Base-by-base conservation (phyloP, 2,888 invertebrate species). In the Pecten maximus region DNA sequence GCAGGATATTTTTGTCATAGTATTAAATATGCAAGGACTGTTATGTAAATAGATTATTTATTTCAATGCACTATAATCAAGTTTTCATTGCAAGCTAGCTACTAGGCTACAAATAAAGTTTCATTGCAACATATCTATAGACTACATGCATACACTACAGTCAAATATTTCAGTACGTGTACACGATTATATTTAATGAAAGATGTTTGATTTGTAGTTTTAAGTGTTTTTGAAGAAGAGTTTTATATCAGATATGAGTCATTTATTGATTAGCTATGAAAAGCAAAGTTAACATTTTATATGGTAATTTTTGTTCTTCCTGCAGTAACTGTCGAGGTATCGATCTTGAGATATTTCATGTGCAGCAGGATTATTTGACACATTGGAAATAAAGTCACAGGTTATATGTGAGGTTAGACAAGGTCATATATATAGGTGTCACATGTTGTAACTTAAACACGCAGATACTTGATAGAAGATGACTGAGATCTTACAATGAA, bases 271-370 rank as follows among this genome's bases (percentile, higher is more conserved):
- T 28, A 74, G 16, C 6, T 74, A 23, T 74, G 10, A 74, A 74
- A 74, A 35, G 74, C 74, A 74, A 35, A 74, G 35, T 74, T 74
- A 74, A 74, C 28, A 74, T 74, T 74, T 74, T 35, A 74, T 23
- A 35, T 74, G 28, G 74, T 74, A 35, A 74, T 74, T 74, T 54
- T 74, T 74, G 74, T 74, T 74, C 74, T 35, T 74, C 35, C 74
- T 74, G 74, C 74, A 15, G 74, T 74, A 74, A 74, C 74, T 35
- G 74, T 74, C 74, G 74, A 35, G 74, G 74, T 74, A 74, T 74
- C 35, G 74, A 74, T 74, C 74, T 74, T n/a, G 8, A 74, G 74
- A 28, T 4, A 74, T 74, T 35, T 28, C 74, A 35, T 74, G 74
- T 74, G 74, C 74, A 74, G 35, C 74, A 74, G 74, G 74, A 74